Evolutionary conservation across 2,797 vertebrate genomes (phyloP).

Genomic region (Dendrocincla tyrannina): DNA sequence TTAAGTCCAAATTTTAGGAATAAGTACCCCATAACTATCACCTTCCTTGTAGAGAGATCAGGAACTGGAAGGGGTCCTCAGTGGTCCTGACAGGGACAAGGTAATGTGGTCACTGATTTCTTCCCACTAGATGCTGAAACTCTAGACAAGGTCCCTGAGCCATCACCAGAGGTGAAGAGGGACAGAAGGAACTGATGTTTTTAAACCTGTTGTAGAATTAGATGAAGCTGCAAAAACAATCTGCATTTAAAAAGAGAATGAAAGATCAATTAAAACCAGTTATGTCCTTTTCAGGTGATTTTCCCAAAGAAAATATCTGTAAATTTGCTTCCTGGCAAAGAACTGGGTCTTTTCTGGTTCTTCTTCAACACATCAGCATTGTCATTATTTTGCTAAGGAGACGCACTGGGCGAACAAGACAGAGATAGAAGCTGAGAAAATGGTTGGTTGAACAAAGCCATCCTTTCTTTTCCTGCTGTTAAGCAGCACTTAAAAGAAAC

Average conservation of each 20-base stretch:
- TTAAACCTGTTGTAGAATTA: neutral
- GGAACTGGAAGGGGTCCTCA: neutral
- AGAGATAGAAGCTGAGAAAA: slow-evolving; percentile 42
- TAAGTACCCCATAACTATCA: neutral
- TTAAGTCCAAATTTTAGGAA: neutral
- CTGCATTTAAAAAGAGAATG: neutral
- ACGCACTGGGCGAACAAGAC: neutral
- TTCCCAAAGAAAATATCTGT: neutral
- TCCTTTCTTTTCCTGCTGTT: slow-evolving; percentile 47
- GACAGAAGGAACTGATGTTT: neutral
- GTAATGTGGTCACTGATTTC: neutral
- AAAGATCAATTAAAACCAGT: neutral
- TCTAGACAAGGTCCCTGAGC: neutral
- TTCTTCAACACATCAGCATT: neutral
- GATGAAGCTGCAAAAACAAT: neutral
- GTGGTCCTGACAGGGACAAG: neutral
- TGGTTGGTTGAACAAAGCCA: slow-evolving; percentile 43
- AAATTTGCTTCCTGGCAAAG: neutral
- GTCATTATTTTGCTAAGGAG: slow-evolving; percentile 43
- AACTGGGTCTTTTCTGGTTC: neutral
- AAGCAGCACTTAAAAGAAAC: slow-evolving; percentile 52
- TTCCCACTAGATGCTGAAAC: neutral
- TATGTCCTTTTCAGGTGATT: neutral
- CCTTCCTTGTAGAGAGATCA: neutral
- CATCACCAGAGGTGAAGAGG: neutral